Evolutionary conservation across 2,888 invertebrate genomes (phyloP), one percentile per base, ranked within the genome.

Genomic region (Plagodis dolabraria): DNA sequence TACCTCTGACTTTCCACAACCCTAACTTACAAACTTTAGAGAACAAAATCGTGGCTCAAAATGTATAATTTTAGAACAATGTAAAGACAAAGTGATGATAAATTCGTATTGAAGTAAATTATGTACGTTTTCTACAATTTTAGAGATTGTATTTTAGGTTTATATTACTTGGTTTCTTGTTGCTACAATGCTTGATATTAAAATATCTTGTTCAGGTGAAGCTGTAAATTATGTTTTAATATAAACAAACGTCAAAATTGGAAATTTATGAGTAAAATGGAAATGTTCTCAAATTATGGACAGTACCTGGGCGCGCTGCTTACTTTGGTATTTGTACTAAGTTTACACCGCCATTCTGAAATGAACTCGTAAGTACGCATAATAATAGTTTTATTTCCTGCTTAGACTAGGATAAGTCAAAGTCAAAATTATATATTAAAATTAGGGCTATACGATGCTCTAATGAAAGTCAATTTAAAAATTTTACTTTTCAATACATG

Each of bases 71-170:
- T 42, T 7, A 38, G 52, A 65, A 65, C 68, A 68, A 63, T 64
- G 62, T 60, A 53, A 55, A 59, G 52, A 45, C 51, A 54, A 59
- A 54, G 52, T 33, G 60, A 57, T 61, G 55, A 58, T 58, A 54
- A 63, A 61, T 60, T 58, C 43, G 63, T 56, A 61, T 64, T 59
- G 59, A 61, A 64, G 64, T 66, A 64, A 68, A 60, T 68, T 68
- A 64, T 60, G 63, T 57, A 58, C 58, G 51, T 60, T 67, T 64
- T 63, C 51, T 64, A 51, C 51, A 54, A 54, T 53, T 59, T 53
- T 55, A 47, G 51, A n/a, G 55, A 47, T 51, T 55, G 60, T 52
- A 57, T 56, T 57, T 54, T 53, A 51, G 44, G 45, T 58, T 60
- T 64, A 53, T 62, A 53, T 43, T 51, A 40, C 44, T 47, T 43